A percentile compares a stretch with the other conserved stretches of the same genome.
phyloP scores from a whole-genome alignment of 2,888 invertebrate species.

The Harpalus rubripes region DNA sequence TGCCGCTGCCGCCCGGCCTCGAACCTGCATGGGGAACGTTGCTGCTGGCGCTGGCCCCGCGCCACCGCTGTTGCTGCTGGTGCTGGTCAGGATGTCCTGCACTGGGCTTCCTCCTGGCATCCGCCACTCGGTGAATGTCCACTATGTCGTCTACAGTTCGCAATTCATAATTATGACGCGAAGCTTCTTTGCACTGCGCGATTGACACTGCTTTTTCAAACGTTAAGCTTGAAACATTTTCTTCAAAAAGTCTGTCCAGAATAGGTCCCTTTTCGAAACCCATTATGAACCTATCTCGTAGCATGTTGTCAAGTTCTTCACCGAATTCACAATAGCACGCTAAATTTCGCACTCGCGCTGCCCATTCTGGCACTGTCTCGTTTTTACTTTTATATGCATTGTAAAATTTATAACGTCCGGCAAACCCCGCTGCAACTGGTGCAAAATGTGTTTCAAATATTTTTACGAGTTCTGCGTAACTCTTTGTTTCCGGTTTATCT shows the following conservation, averaged over 20 bases:
- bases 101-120: slow-evolving; percentile 5
- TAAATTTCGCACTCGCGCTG: slow-evolving; percentile 4
- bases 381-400: slow-evolving; percentile 1
- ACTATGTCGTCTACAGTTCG: neutral
- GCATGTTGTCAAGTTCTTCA: neutral
- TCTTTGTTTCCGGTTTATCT: neutral
- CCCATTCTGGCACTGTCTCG: neutral
- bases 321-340: slow-evolving; percentile 15
- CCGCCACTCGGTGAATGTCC: neutral
- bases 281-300: slow-evolving; percentile 29
- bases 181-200: slow-evolving; percentile 13
- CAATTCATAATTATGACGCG: slow-evolving; percentile 27
- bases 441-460: neutral
- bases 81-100: neutral
- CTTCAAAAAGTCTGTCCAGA: slow-evolving; percentile 19
- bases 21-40: no score
- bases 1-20: no score
- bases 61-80: no score
- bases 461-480: neutral
- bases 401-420: slow-evolving; percentile 7
- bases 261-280: slow-evolving; percentile 15
- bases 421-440: slow-evolving; percentile 8
- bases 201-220: slow-evolving; percentile 19
- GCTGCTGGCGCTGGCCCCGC: no score
- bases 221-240: neutral